Conservation (phyloP, 1,140 invertebrate species). For the Drepana arcuata region DNA sequence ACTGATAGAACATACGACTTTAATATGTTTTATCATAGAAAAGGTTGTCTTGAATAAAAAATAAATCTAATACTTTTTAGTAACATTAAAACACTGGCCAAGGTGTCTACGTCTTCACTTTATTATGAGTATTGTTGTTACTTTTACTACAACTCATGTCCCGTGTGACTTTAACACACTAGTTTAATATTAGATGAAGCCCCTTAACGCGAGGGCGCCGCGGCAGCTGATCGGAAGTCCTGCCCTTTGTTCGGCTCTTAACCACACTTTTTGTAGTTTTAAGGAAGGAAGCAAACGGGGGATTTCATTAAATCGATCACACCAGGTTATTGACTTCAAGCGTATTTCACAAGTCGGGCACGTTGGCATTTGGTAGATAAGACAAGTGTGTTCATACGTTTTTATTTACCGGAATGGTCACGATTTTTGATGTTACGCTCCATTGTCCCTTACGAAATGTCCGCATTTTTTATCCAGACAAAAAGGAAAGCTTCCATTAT, state of each 20-base stretch:
- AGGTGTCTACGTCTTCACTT: background rate
- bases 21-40: background rate
- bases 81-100: background rate
- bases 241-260: slow-evolving; percentile 55
- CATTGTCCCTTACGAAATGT: slow-evolving; percentile 54
- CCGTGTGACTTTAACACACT: slow-evolving; percentile 11
- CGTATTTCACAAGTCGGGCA: no score
- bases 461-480: slow-evolving; percentile 49
- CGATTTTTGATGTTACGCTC: slow-evolving; percentile 36
- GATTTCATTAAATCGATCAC: slow-evolving; percentile 18
- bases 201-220: slow-evolving; percentile 46
- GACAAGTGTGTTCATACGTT: no score
- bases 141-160: background rate
- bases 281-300: slow-evolving; percentile 48
- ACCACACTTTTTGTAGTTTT: slow-evolving; percentile 37
- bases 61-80: background rate
- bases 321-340: no score
- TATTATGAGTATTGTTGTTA: background rate
- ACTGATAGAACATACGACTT: background rate
- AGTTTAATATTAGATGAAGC: slow-evolving; percentile 59
- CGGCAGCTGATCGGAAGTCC: slow-evolving; percentile 66
- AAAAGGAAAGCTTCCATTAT: slow-evolving; percentile 29
- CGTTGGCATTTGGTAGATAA: no score
- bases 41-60: background rate
- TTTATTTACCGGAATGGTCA: slow-evolving; percentile 22